phyloP scores from a whole-genome alignment of 2,888 invertebrate genomes.

The Tricholauxania praeusta region DNA sequence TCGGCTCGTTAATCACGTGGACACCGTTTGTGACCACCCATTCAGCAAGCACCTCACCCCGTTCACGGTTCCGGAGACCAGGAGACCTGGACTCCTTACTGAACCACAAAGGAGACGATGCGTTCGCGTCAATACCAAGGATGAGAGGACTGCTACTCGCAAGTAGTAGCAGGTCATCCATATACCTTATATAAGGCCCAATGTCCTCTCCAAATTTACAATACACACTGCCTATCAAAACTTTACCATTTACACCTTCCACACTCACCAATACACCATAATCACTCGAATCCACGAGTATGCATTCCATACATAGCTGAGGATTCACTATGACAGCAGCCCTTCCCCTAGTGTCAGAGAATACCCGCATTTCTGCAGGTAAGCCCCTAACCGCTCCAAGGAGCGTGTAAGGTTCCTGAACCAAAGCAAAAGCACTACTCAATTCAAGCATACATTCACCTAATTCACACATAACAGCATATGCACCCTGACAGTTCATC shows the following conservation, averaged over 20 bases:
- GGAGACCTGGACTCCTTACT: background rate
- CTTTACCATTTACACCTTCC: background rate
- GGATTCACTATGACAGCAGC: conserved; percentile 22
- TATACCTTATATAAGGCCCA: background rate
- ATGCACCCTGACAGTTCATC: conserved; percentile 18
- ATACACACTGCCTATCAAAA: background rate
- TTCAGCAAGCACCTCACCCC: too few relatives aligned
- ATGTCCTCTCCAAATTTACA: background rate
- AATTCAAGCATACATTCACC: background rate
- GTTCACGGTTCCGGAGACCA: too few relatives aligned
- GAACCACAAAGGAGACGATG: background rate
- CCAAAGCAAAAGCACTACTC: background rate
- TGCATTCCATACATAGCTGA: background rate
- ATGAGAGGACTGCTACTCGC: too few relatives aligned
- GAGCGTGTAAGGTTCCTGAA: conserved; percentile 22
- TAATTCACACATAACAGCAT: conserved; percentile 7
- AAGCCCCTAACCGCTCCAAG: background rate
- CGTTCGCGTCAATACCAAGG: too few relatives aligned
- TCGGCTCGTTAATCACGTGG: too few relatives aligned
- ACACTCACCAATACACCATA: background rate
- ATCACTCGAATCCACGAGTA: background rate
- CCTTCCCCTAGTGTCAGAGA: background rate
- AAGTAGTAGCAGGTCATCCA: background rate
- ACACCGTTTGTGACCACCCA: too few relatives aligned
- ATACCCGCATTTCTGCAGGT: background rate